Base-by-base conservation (phyloP, 2,113 vertebrate species). In the Poeciliopsis prolifica region DNA sequence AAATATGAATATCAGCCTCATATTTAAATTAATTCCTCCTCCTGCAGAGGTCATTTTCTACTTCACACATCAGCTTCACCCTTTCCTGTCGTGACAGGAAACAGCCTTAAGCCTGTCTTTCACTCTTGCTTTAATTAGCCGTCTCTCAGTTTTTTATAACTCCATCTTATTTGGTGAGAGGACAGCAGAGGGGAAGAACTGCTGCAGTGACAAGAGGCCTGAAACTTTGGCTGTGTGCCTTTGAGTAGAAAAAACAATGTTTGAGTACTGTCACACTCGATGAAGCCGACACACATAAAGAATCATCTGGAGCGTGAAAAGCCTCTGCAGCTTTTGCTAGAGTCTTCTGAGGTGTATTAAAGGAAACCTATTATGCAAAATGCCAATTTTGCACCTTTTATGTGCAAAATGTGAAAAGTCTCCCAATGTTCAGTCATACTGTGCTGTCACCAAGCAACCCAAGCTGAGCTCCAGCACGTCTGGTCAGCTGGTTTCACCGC, bases 111-210 rank as follows among this genome's bases (percentile, higher is more conserved):
- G 51, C 51, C 8, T 83, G 68, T 83, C 61, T 69, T 83, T 72
- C 69, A 72, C 66, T 63, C 62, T 0, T 0, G 65, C 67, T 87
- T 88, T 91, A 91, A 92, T 91, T 87, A 89, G 78, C 68, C 28
- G 37, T 26, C 40, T 83, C 86, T 91, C 33, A 82, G 72, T 91
- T 85, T 92, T 88, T 90, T 87, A 90, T 84, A 85, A 80, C 68
- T 72, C 72, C 77, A 42, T 35, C 26, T 15, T 6, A 66, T 37
- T 15, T 13, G 35, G 24, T 66, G 14, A 19, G 19, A n/a, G 22
- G 35, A 37, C 22, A 37, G 33, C 22, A 65, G 19, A 22, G 61
- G 19, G 44, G 44, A 79, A 70, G 78, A 77, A 77, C 68, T 69
- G 71, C 84, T 68, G 31, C 62, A 75, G 3, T 67, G 77, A 64